Conservation (phyloP, 2,797 vertebrate genomes). For the Scolopax rusticola region DNA sequence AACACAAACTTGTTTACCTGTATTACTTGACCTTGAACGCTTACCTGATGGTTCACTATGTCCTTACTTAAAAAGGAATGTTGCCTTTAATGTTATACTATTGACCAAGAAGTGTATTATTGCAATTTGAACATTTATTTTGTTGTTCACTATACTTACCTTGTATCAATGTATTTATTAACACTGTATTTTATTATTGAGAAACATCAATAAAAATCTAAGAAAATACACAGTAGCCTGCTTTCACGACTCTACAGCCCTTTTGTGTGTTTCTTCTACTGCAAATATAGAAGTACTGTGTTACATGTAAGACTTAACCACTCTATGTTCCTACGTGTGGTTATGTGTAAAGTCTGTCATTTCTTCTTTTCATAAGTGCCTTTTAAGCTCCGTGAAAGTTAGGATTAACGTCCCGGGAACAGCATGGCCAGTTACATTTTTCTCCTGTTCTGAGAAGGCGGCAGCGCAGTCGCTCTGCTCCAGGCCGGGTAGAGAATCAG, state of each 20-base stretch:
- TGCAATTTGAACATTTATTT: conserved; percentile 79
- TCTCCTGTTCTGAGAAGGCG: conserved; percentile 65
- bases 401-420: conserved; percentile 9
- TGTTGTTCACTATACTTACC: conserved; percentile 78
- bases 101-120: conserved; percentile 78
- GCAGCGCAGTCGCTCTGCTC: not conserved
- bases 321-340: conserved; percentile 33
- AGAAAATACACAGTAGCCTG: conserved; percentile 76
- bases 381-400: conserved; percentile 11
- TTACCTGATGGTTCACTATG: conserved; percentile 78
- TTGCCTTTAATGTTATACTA: conserved; percentile 80
- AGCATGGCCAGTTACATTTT: conserved; percentile 40
- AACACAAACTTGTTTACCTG: conserved; percentile 75
- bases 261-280: conserved; percentile 79
- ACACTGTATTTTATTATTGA: conserved; percentile 84
- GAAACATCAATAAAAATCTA: conserved; percentile 82
- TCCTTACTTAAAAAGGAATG: conserved; percentile 78
- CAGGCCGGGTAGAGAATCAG: not conserved
- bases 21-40: conserved; percentile 83
- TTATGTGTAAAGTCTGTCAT: conserved; percentile 34
- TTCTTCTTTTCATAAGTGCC: conserved; percentile 6
- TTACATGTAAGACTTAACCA: conserved; percentile 37
- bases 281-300: not conserved
- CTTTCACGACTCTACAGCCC: conserved; percentile 78
- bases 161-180: conserved; percentile 84